Conservation (phyloP, 2,113 vertebrate genomes). For the Phycodurus eques region DNA sequence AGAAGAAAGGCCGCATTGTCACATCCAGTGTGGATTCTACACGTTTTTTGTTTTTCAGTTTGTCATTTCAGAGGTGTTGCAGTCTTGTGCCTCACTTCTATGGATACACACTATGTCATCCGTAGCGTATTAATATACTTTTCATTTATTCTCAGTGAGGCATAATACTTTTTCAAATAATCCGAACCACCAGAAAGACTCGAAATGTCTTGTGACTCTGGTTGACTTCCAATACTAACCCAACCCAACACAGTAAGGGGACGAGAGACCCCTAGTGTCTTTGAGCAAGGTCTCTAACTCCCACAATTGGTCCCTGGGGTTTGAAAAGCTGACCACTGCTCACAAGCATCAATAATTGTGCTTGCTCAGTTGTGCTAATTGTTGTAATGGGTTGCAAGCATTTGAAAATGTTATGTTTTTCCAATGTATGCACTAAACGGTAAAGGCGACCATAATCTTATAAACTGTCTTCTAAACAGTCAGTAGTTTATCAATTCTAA, state of each 20-base stretch:
- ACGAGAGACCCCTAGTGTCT: not conserved
- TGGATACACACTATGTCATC: slow-evolving; percentile 6
- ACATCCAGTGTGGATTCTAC: slow-evolving; percentile 28
- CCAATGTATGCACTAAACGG: not conserved
- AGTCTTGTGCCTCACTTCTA: not conserved
- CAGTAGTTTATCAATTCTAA: slow-evolving; percentile 12
- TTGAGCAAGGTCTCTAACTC: not conserved
- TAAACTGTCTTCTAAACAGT: slow-evolving; percentile 26
- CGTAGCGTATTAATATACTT: not conserved
- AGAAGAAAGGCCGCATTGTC: slow-evolving; percentile 28
- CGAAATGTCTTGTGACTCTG: too few species aligned
- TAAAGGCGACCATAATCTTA: not conserved
- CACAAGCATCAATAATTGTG: not conserved
- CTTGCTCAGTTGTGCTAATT: not conserved
- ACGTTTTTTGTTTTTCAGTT: not conserved
- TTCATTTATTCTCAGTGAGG: too few species aligned
- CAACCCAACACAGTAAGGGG: too few species aligned
- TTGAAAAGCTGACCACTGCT: not conserved
- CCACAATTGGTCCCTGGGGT: not conserved
- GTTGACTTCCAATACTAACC: too few species aligned
- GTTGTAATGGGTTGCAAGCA: not conserved
- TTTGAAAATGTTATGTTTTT: not conserved
- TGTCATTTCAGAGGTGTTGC: not conserved
- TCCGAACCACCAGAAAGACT: too few species aligned
- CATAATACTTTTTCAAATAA: too few species aligned